Percentiles rank a stretch among this genome's conserved stretches.
phyloP scores from a whole-genome alignment of 2,113 vertebrate genomes.

The Bubo blakistoni region DNA sequence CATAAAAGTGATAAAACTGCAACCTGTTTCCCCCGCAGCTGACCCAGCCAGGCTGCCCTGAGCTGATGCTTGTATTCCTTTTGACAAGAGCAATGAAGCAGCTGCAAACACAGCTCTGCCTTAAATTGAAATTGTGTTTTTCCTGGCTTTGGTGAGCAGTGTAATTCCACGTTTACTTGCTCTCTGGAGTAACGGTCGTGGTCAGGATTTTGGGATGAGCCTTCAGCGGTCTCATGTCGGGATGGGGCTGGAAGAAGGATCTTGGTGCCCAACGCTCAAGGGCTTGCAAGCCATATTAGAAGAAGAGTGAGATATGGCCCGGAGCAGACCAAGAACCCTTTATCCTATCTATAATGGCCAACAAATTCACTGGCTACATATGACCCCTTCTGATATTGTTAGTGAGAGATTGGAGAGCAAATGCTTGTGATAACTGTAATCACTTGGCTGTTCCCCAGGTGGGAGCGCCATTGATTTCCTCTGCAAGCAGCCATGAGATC shows the following conservation, averaged over 20 bases:
- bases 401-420: not conserved
- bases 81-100: conserved; percentile 38
- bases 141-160: rapidly evolving
- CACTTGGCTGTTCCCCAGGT: not conserved
- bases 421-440: not conserved
- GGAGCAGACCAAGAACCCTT: not conserved
- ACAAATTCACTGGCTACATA: not conserved
- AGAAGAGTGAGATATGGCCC: not conserved
- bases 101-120: not conserved
- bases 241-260: not conserved
- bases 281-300: not conserved
- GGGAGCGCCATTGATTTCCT: not conserved
- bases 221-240: rapidly evolving
- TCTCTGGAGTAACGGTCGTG: not conserved
- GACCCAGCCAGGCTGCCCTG: not conserved
- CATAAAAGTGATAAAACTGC: conserved; percentile 20
- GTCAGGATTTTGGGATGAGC: not conserved
- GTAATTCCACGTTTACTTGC: not conserved
- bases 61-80: not conserved
- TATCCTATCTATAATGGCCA: rapidly evolving
- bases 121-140: not conserved
- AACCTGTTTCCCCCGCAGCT: not conserved
- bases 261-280: not conserved
- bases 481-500: not conserved
- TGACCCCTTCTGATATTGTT: not conserved